Conservation (phyloP, 2,888 invertebrate species). For the Stenodema calcarata region DNA sequence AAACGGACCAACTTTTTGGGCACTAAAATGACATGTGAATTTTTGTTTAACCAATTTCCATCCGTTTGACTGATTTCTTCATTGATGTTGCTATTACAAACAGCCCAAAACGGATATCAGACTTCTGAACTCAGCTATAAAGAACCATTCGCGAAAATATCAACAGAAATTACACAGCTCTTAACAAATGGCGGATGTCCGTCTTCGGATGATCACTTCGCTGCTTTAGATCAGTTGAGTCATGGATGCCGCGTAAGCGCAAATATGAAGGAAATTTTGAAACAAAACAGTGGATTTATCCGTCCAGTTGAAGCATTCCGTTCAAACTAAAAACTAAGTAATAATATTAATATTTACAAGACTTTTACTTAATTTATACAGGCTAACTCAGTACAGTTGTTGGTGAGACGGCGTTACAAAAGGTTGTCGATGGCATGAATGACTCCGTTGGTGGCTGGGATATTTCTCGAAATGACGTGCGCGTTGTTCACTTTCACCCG, state of each 20-base stretch:
- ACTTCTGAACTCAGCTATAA: too few relatives aligned
- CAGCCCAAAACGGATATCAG: too few relatives aligned
- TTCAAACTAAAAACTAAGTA: slow-evolving; percentile 24
- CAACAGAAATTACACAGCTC: neutral
- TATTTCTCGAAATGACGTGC: slow-evolving; percentile 81
- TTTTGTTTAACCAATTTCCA: too few relatives aligned
- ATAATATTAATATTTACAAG: slow-evolving; percentile 52
- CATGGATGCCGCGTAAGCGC: neutral
- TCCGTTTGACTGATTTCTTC: too few relatives aligned
- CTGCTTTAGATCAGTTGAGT: neutral
- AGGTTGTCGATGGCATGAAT: slow-evolving; percentile 79
- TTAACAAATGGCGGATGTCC: too few relatives aligned
- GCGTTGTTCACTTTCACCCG: slow-evolving; percentile 85
- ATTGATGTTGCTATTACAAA: too few relatives aligned
- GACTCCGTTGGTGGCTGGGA: slow-evolving; percentile 87
- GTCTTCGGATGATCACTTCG: too few relatives aligned
- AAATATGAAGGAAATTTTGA: neutral
- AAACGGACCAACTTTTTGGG: too few relatives aligned
- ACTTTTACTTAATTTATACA: neutral
- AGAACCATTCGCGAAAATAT: too few relatives aligned
- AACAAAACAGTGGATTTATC: neutral
- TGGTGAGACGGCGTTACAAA: slow-evolving; percentile 44
- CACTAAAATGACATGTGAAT: too few relatives aligned
- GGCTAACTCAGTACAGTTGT: neutral
- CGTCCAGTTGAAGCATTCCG: neutral